A percentile compares a stretch with the other conserved stretches of the same genome.
These are phyloP conservation scores for Hippocampus guttulatus DNA, from an alignment of 2,113 vertebrate genomes.

Conservation along the genomic window DNA sequence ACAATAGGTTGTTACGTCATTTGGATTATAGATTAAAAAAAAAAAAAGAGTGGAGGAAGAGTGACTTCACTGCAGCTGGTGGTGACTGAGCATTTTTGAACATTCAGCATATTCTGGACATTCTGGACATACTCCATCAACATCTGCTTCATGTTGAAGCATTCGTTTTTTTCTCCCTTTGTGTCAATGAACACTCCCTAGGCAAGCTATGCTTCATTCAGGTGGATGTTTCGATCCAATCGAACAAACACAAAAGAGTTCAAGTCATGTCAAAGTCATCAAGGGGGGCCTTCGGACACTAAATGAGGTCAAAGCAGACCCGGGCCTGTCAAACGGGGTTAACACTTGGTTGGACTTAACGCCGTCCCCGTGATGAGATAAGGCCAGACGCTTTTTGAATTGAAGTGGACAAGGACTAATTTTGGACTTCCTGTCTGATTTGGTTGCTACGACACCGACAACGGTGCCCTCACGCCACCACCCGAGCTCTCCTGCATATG, in stretches of 20 bases:
- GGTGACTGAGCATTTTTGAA: constrained; percentile 14
- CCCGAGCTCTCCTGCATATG: constrained; percentile 46
- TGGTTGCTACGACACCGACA: constrained; percentile 46
- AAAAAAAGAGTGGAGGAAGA: constrained; percentile 23
- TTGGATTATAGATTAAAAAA: constrained; percentile 45
- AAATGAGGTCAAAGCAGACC: constrained; percentile 11
- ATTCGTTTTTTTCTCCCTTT: background rate
- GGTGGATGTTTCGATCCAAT: constrained; percentile 29
- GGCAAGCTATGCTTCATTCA: constrained; percentile 31
- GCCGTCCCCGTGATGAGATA: constrained; percentile 50
- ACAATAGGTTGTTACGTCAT: constrained; percentile 60
- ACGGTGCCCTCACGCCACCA: constrained; percentile 22
- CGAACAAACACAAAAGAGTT: constrained; percentile 32
- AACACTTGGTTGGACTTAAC: constrained; percentile 34
- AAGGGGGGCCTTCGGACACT: background rate
- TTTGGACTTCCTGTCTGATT: constrained; percentile 56
- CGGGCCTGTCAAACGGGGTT: constrained; percentile 24
- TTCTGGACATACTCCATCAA: constrained; percentile 38
- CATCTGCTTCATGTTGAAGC: constrained; percentile 44
- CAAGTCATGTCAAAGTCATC: constrained; percentile 34
- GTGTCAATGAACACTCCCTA: constrained; percentile 29
- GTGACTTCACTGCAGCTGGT: constrained; percentile 14
- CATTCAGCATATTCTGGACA: constrained; percentile 28
- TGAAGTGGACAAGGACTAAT: constrained; percentile 43
- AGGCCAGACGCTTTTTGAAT: constrained; percentile 38